A percentile compares a stretch with the other conserved stretches of the same genome.
phyloP scores from a whole-genome alignment of 2,797 vertebrate genomes.

The Sebastiscus tertius region DNA sequence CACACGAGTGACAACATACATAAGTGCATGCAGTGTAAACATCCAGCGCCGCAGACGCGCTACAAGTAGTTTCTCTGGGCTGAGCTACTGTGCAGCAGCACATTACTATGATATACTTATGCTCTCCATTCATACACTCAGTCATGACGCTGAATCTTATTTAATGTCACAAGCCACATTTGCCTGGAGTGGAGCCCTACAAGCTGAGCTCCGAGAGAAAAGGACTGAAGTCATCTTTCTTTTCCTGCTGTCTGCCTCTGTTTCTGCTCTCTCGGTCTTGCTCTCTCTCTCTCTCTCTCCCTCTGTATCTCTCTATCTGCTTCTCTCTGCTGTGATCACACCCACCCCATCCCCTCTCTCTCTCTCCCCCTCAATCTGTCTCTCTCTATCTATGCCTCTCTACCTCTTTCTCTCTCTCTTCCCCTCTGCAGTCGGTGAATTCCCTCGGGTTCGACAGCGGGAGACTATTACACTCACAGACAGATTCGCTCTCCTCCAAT shows the following conservation, averaged over 20 bases:
- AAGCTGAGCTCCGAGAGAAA: conserved; percentile 41
- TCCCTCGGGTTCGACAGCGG: conserved; percentile 80
- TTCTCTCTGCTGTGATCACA: conserved; percentile 46
- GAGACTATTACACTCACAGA: conserved; percentile 86
- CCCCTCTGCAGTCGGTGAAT: conserved; percentile 81
- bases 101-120: conserved; percentile 64
- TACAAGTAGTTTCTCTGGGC: conserved; percentile 22
- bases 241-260: conserved; percentile 35
- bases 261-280: conserved; percentile 36
- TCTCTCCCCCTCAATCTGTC: conserved; percentile 52
- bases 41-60: conserved; percentile 6
- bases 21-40: neutral
- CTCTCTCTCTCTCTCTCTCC: neutral
- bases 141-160: conserved; percentile 65
- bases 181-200: conserved; percentile 61
- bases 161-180: conserved; percentile 68
- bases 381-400: conserved; percentile 59
- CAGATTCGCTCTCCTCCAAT: conserved; percentile 84
- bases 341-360: conserved; percentile 32
- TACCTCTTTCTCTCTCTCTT: conserved; percentile 69
- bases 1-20: neutral
- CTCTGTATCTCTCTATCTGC: conserved; percentile 49
- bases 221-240: conserved; percentile 66
- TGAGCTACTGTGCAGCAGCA: conserved; percentile 37
- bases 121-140: conserved; percentile 64